Evolutionary conservation across 2,113 vertebrate genomes (phyloP).

Genomic region (Pelusios castaneus): DNA sequence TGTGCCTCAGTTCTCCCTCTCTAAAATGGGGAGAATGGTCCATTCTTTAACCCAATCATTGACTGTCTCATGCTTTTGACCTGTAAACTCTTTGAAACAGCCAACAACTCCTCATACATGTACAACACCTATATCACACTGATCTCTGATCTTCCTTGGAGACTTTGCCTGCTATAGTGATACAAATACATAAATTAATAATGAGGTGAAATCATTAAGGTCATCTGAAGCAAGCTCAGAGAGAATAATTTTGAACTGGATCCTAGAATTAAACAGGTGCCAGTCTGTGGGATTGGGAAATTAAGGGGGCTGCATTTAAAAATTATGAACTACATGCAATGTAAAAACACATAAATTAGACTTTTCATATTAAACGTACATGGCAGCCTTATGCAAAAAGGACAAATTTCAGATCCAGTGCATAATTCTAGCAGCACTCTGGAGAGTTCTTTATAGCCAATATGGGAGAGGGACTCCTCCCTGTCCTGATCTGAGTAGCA

Average conservation of each 20-base stretch:
- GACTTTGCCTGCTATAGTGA: neutral
- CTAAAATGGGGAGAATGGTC: neutral
- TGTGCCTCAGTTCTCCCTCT: neutral
- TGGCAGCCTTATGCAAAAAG: neutral
- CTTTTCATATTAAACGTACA: neutral
- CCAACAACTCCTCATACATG: neutral
- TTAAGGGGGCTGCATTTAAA: neutral
- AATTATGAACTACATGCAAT: neutral
- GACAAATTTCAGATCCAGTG: neutral
- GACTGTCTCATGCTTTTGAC: neutral
- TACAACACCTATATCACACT: neutral
- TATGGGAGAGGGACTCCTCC: rapidly evolving
- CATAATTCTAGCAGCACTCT: neutral
- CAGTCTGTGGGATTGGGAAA: neutral
- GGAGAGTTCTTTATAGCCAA: neutral
- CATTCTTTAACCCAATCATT: neutral
- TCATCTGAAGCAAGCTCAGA: neutral
- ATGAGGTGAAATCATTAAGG: neutral
- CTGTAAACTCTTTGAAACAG: neutral
- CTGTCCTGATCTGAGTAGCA: rapidly evolving
- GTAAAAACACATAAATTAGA: neutral
- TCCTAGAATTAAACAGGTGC: neutral
- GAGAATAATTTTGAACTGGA: neutral
- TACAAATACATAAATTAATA: neutral
- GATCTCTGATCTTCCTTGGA: neutral